phyloP scores from a whole-genome alignment of 2,888 invertebrate species.

The Erebia ligea region DNA sequence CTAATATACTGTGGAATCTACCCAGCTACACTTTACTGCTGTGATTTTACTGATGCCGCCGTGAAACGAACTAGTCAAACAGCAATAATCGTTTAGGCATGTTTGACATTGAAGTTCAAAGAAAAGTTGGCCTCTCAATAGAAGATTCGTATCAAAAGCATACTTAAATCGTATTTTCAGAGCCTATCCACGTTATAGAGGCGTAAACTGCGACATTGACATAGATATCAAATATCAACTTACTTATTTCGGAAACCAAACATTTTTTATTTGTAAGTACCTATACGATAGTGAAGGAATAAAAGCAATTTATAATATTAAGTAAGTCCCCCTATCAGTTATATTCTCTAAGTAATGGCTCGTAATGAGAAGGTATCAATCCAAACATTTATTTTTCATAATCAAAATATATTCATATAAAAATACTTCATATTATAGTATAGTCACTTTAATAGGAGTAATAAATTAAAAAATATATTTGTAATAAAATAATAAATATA shows the following conservation, averaged over 20 bases:
- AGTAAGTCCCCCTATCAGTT: no score
- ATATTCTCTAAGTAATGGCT: no score
- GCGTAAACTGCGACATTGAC: conserved; percentile 37
- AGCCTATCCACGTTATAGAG: conserved; percentile 18
- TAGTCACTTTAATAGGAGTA: no score
- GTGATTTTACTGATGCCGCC: conserved; percentile 51
- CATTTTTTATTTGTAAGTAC: background rate
- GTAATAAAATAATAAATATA: no score
- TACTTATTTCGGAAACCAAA: background rate
- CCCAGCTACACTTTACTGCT: conserved; percentile 57
- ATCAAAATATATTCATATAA: no score
- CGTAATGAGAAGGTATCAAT: no score
- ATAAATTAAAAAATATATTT: no score
- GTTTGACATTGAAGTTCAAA: conserved; percentile 49
- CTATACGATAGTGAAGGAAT: no score
- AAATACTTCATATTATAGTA: no score
- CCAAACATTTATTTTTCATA: no score
- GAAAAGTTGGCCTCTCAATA: conserved; percentile 38
- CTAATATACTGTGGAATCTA: conserved; percentile 63
- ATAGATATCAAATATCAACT: conserved; percentile 27
- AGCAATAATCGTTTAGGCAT: conserved; percentile 47
- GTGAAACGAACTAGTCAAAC: conserved; percentile 49
- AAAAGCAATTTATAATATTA: no score
- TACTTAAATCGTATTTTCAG: conserved; percentile 30
- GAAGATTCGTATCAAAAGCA: conserved; percentile 32